phyloP scores from a whole-genome alignment of 1,140 invertebrate species.

The Brachystomella parvula region DNA sequence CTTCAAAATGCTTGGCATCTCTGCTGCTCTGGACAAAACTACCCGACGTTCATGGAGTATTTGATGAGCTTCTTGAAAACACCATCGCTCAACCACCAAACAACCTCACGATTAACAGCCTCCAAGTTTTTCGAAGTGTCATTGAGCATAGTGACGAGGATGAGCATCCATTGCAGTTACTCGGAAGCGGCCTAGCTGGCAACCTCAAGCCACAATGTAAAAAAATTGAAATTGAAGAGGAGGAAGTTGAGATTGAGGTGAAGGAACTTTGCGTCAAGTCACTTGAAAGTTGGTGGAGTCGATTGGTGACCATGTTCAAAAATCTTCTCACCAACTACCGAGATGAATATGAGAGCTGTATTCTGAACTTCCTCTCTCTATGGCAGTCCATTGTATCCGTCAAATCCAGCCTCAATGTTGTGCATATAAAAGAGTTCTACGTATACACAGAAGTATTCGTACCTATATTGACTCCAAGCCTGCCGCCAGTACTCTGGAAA shows the following conservation, averaged over 20 bases:
- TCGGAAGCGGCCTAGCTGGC: constrained; percentile 38
- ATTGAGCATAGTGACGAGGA: constrained; percentile 79
- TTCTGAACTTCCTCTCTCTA: constrained; percentile 70
- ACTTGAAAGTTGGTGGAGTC: constrained; percentile 70
- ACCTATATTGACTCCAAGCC: constrained; percentile 57
- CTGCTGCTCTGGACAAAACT: constrained; percentile 70
- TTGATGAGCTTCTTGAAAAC: constrained; percentile 45
- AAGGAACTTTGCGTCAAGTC: constrained; percentile 77
- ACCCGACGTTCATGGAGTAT: constrained; percentile 45
- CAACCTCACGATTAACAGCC: constrained; percentile 70
- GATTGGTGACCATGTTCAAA: constrained; percentile 56
- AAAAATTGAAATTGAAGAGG: constrained; percentile 45
- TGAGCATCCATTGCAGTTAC: constrained; percentile 65
- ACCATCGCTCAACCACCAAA: constrained; percentile 51
- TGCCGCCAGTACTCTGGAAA: constrained; percentile 71
- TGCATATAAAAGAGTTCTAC: constrained; percentile 81
- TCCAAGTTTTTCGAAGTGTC: constrained; percentile 73
- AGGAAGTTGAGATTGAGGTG: constrained; percentile 63
- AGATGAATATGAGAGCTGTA: constrained; percentile 53
- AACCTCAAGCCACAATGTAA: constrained; percentile 6
- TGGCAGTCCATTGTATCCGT: constrained; percentile 88
- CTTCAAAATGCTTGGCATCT: constrained; percentile 66
- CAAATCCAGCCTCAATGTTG: constrained; percentile 76
- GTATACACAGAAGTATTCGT: constrained; percentile 72
- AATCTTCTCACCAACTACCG: constrained; percentile 47